These are phyloP conservation scores for Kuschelorhynchus macadamiae DNA, from an alignment of 2,888 invertebrate species.

Conservation along the genomic window DNA sequence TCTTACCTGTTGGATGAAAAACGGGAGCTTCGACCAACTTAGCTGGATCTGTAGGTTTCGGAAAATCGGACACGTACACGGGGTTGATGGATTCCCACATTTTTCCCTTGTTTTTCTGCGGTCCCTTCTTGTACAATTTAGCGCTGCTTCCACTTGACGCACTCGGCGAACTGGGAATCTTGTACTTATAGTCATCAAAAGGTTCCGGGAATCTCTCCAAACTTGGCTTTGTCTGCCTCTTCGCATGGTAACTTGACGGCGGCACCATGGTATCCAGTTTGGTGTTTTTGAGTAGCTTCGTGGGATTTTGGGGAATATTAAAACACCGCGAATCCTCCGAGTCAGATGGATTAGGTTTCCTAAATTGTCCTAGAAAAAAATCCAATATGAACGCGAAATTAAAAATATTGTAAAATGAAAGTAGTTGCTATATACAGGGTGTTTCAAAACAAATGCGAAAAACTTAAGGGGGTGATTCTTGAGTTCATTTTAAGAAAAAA, in stretches of 20 bases:
- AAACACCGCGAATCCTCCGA: constrained; percentile 54
- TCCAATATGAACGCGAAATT: too few species aligned
- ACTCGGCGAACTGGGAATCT: constrained; percentile 67
- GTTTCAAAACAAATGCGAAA: too few species aligned
- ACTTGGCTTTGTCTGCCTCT: constrained; percentile 38
- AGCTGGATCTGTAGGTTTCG: constrained; percentile 67
- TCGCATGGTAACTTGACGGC: constrained; percentile 31
- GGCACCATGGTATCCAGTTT: constrained; percentile 36
- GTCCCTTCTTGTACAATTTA: constrained; percentile 63
- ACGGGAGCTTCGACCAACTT: constrained; percentile 82
- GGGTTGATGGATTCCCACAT: constrained; percentile 60
- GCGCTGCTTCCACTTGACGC: constrained; percentile 68
- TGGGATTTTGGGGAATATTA: constrained; percentile 56
- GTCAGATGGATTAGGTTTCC: constrained; percentile 56
- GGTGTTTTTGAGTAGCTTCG: constrained; percentile 48
- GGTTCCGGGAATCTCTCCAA: constrained; percentile 49
- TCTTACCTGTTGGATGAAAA: constrained; percentile 78
- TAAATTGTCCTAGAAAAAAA: constrained; percentile 58
- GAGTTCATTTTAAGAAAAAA: too few species aligned
- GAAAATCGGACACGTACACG: constrained; percentile 68
- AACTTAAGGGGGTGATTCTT: too few species aligned
- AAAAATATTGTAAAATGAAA: too few species aligned
- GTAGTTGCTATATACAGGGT: too few species aligned
- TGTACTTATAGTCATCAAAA: constrained; percentile 60
- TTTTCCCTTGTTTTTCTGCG: constrained; percentile 59